Base-by-base conservation (phyloP, 2,113 vertebrate genomes). In the Chaetodon auriga region DNA sequence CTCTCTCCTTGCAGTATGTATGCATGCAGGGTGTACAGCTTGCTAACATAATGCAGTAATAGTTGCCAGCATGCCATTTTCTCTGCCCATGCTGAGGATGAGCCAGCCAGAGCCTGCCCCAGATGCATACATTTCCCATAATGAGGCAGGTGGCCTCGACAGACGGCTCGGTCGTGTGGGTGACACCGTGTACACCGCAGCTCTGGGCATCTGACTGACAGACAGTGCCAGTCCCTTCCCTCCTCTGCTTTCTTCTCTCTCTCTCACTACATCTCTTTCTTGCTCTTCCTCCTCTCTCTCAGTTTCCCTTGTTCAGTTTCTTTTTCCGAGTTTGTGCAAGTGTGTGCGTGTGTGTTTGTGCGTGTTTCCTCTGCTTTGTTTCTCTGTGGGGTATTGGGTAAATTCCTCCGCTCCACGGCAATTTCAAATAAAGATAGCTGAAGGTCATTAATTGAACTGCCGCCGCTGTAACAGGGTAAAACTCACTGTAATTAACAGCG, bases 91-190 rank as follows among this genome's bases (percentile, higher is more conserved):
- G 86, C 88, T 74, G 83, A 82, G 84, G 81, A 89, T 78, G 82
- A 91, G 90, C 89, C 91, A 90, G 94, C 87, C 90, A 83, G 84
- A 82, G 92, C 89, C 90, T 95, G 93, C 90, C 92, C 93, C 89
- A 95, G 92, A 93, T 95, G 93, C 94, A 94, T 94, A 93, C 92
- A 93, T 94, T 95, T 94, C 89, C 91, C 89, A 92, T 95, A 94
- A 93, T 94, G 91, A 93, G 93, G 92, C 94, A 93, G 92, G 93
- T 94, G 91, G 92, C 92, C 93, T 91, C 92, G 87, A 92, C 93
- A 92, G 92, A 93, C 92, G 92, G 89, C 92, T 93, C 89, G 86
- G 90, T 92, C 88, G 93, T 89, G 92, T 83, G 87, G 92, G 90
- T 95, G 93, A 94, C 92, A 92, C 87, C 46, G 73, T 75, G 90